Evolutionary conservation across 2,113 vertebrate species (phyloP), one percentile per base, ranked within the genome.

Genomic region (Gobio gobio): DNA sequence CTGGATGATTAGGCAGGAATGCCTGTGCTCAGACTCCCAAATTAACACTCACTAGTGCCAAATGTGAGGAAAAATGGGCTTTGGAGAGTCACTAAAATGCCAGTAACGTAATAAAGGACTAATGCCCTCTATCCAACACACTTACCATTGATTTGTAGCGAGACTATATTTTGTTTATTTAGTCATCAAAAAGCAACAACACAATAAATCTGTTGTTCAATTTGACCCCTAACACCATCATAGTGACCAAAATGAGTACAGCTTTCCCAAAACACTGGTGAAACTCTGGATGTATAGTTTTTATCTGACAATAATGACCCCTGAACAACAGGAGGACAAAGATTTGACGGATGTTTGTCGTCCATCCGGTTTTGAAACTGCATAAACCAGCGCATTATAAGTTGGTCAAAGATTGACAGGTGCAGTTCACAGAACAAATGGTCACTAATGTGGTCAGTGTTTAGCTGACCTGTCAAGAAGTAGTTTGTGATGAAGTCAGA

Each of bases 381-480:
- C 73, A 24, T n/a, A 73, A 73, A 47, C 54, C 40, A 10, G 20
- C 2, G 40, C 22, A 45, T 20, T 22, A 45, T 6, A 63, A 9
- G 58, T 6, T 5, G 0, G 13, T 47, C 5, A 78, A 78, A 16
- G 56, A 78, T 45, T 24, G 22, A 40, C 54, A 18, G 33, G 40
- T 12, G 40, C 12, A 16, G 18, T 63, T 64, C 47, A 81, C 2
- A 8, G 61, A 81, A 36, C 61, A 79, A 45, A 18, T 3, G 22
- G 77, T 79, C 40, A 66, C 26, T 82, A 18, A 22, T 29, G 24
- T 7, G 79, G 43, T 36, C 45, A 49, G 24, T 51, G 6, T 82
- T 82, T 51, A 49, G 78, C 78, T 81, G 78, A 83, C n/a, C 43
- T 45, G 33, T 74, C 45, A 45, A 10, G 1, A 68, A 33, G 10